These are phyloP conservation scores for Phymanthus crucifer DNA, from an alignment of 92 coral and sea anemone genomes.

Conservation along the genomic window DNA sequence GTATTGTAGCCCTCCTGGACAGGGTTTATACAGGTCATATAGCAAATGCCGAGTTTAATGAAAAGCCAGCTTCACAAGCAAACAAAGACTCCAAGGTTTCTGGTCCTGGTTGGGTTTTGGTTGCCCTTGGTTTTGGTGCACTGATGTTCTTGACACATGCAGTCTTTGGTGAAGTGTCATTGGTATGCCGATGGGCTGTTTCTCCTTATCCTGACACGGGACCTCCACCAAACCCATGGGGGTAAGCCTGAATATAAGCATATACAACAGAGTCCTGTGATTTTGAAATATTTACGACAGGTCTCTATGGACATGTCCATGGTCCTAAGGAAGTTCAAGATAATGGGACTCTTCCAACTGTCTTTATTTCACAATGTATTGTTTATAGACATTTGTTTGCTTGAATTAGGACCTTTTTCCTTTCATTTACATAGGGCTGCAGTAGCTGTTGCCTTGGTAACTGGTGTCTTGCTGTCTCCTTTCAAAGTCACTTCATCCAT, in stretches of 20 bases:
- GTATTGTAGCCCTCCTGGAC: slow-evolving; percentile 64
- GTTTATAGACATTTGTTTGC: too few species aligned
- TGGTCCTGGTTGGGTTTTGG: slow-evolving; percentile 83
- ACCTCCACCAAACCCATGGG: slow-evolving; percentile 94
- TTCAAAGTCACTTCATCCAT: slow-evolving; percentile 68
- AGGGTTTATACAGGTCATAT: slow-evolving; percentile 76
- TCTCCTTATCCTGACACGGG: slow-evolving; percentile 85
- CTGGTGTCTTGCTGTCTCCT: slow-evolving; percentile 73
- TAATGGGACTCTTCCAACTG: too few species aligned
- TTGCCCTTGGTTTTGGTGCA: slow-evolving; percentile 84
- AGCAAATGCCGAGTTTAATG: slow-evolving; percentile 44
- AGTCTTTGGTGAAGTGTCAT: slow-evolving; percentile 92
- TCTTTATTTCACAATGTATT: too few species aligned
- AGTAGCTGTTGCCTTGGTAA: slow-evolving; percentile 65
- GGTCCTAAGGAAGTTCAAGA: background rate
- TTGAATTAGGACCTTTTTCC: background rate
- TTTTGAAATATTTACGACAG: background rate
- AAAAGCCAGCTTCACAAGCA: slow-evolving; percentile 30
- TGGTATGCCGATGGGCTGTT: slow-evolving; percentile 93
- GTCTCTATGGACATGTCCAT: background rate
- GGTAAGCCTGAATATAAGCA: slow-evolving; percentile 63
- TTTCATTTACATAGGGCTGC: slow-evolving; percentile 59
- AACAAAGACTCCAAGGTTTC: slow-evolving; percentile 51
- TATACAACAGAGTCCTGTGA: background rate
- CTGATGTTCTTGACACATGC: slow-evolving; percentile 82